A percentile compares a stretch with the other conserved stretches of the same genome.
Evolutionary conservation across 2,797 vertebrate genomes (phyloP).

Genomic region (Sphaeramia orbicularis): DNA sequence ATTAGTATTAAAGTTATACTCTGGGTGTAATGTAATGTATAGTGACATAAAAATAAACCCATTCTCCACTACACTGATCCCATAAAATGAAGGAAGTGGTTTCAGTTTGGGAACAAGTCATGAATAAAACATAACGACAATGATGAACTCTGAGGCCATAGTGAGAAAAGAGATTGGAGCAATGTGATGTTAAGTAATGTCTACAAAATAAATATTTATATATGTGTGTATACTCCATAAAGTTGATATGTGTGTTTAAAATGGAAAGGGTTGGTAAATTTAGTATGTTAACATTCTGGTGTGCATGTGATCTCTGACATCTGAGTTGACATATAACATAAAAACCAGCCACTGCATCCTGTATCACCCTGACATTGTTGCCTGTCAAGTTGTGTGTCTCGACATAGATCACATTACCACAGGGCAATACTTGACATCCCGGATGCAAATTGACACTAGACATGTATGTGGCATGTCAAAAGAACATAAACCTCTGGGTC

Average conservation of each 20-base stretch:
- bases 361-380: conserved; percentile 7
- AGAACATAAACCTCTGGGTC: conserved; percentile 46
- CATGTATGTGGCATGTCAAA: conserved; percentile 35
- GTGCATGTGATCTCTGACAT: background rate
- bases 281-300: no score
- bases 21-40: background rate
- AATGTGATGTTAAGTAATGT: background rate
- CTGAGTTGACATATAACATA: conserved; percentile 4
- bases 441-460: conserved; percentile 35
- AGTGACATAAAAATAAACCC: background rate
- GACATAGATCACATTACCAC: conserved; percentile 44
- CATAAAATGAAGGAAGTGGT: background rate
- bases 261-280: no score
- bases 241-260: no score
- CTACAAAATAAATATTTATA: background rate
- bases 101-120: background rate
- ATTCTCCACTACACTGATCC: background rate
- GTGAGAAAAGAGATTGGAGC: background rate
- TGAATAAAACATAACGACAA: background rate
- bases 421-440: conserved; percentile 19
- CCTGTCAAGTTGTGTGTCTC: conserved; percentile 12
- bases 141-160: background rate
- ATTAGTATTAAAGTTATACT: background rate
- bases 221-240: no score
- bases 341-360: background rate